Evolutionary conservation across 2,888 invertebrate genomes (phyloP).

Genomic region (Dendrolimus pini): DNA sequence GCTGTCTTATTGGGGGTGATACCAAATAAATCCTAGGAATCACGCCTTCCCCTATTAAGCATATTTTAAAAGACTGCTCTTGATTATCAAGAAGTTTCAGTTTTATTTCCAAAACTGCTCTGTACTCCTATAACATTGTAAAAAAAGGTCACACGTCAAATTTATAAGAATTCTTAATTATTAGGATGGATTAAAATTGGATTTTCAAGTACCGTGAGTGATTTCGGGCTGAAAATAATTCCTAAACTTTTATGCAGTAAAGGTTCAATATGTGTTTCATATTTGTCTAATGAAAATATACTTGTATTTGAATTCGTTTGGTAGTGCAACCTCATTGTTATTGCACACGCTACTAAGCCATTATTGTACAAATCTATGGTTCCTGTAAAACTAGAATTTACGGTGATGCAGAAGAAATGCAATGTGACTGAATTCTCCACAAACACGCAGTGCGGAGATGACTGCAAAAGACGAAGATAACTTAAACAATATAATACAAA

Average conservation of each 20-base stretch:
- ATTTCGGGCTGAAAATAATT: slow-evolving; percentile 58
- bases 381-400: slow-evolving; percentile 45
- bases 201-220: slow-evolving; percentile 37
- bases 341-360: slow-evolving; percentile 56
- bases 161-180: too few relatives aligned
- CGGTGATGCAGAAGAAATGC: slow-evolving; percentile 57
- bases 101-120: slow-evolving; percentile 59
- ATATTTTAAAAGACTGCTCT: slow-evolving; percentile 56
- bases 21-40: slow-evolving; percentile 57
- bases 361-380: slow-evolving; percentile 60
- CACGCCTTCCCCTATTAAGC: slow-evolving; percentile 62
- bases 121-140: slow-evolving; percentile 47
- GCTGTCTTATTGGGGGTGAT: slow-evolving; percentile 36
- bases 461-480: slow-evolving; percentile 33
- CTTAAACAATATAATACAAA: not conserved
- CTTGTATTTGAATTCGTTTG: slow-evolving; percentile 43
- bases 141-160: too few relatives aligned
- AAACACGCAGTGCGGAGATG: slow-evolving; percentile 63
- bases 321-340: slow-evolving; percentile 53
- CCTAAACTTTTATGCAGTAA: slow-evolving; percentile 54
- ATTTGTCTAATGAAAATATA: slow-evolving; percentile 61
- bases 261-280: slow-evolving; percentile 59
- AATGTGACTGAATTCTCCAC: slow-evolving; percentile 60
- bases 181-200: too few relatives aligned
- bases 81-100: slow-evolving; percentile 55